Conservation (phyloP, 1,140 invertebrate species). For the Phymastichus coffea region DNA sequence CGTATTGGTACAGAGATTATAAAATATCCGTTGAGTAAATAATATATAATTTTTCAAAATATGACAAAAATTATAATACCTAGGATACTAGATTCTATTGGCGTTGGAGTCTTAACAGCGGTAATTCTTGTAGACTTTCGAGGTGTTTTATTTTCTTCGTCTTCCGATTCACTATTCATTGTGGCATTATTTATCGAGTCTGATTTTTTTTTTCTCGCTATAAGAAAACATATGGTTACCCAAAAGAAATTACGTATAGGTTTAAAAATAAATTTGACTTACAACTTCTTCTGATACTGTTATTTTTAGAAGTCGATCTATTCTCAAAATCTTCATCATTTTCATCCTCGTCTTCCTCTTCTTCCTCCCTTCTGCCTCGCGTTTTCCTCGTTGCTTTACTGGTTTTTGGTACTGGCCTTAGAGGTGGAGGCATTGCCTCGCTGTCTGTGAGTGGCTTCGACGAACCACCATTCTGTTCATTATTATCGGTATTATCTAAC, state of each 20-base stretch:
- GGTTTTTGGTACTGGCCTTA: constrained; percentile 15
- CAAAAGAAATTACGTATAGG: neutral
- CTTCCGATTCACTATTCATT: constrained; percentile 1
- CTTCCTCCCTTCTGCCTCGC: neutral
- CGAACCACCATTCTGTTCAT: constrained; percentile 24
- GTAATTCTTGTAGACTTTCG: constrained; percentile 1
- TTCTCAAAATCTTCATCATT: constrained; percentile 11
- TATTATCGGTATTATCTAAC: constrained; percentile 35
- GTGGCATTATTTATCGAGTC: neutral
- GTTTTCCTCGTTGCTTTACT: neutral
- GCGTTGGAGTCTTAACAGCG: neutral
- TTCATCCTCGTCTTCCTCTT: constrained; percentile 5
- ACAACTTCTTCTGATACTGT: constrained; percentile 2
- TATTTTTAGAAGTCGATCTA: neutral
- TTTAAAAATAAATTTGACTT: constrained; percentile 4
- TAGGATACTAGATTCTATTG: neutral
- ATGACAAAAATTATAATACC: too few species aligned
- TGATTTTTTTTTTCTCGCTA: constrained; percentile 9
- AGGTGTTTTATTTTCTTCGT: constrained; percentile 2
- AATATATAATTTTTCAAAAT: too few species aligned
- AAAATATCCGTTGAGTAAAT: too few species aligned
- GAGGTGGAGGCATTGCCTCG: constrained; percentile 47
- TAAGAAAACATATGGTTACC: neutral
- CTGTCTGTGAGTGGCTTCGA: constrained; percentile 28
- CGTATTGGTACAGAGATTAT: too few species aligned